These are phyloP conservation scores for Nomada goodeniana DNA, from an alignment of 2,888 invertebrate species.

Conservation along the genomic window DNA sequence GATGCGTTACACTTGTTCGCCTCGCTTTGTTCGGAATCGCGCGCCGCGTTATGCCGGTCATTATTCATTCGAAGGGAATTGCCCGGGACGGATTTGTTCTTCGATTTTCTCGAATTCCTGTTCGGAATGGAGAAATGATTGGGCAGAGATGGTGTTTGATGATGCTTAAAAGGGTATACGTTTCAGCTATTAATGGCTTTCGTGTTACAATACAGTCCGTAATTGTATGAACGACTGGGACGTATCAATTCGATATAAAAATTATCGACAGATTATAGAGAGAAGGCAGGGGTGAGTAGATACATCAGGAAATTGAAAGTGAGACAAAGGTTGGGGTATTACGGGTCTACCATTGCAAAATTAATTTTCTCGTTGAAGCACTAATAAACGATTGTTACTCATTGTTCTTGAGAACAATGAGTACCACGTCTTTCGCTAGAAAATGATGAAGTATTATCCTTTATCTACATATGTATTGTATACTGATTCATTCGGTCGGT, in stretches of 20 bases:
- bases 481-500: conserved; percentile 9
- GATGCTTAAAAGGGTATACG: too few species aligned
- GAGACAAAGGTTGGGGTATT: neutral
- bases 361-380: conserved; percentile 10
- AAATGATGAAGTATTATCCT: conserved; percentile 5
- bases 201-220: too few species aligned
- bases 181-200: too few species aligned
- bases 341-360: conserved; percentile 5
- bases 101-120: conserved; percentile 21
- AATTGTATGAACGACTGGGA: too few species aligned
- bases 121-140: conserved; percentile 27
- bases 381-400: conserved; percentile 18
- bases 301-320: conserved; percentile 5
- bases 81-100: conserved; percentile 59
- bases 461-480: conserved; percentile 7
- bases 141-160: neutral
- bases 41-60: conserved; percentile 62
- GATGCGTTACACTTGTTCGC: conserved; percentile 73
- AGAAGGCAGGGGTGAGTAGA: too few species aligned
- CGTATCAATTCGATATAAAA: too few species aligned
- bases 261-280: too few species aligned
- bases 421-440: conserved; percentile 21
- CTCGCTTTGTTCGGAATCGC: conserved; percentile 66
- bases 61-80: conserved; percentile 69
- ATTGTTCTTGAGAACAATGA: conserved; percentile 30